A percentile compares a stretch with the other conserved stretches of the same genome.
These are phyloP conservation scores for Anthophora plumipes DNA, from an alignment of 2,888 invertebrate species.

Conservation along the genomic window DNA sequence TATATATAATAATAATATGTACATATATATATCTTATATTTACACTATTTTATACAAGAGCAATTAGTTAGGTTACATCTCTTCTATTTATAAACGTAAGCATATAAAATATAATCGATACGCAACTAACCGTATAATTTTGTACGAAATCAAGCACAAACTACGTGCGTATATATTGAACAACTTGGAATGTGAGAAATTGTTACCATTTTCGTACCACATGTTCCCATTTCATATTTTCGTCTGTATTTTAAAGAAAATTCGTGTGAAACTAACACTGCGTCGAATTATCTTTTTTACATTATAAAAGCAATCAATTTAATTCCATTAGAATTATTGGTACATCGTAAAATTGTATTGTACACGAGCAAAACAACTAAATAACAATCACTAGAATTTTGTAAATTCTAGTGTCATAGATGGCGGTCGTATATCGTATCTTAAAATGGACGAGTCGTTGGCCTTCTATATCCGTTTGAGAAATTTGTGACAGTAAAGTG, in stretches of 20 bases:
- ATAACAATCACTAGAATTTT: not conserved
- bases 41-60: not conserved
- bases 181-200: too few species aligned
- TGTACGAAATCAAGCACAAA: not conserved
- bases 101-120: not conserved
- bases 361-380: not conserved
- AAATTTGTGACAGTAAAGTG: conserved; percentile 70
- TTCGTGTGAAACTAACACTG: too few species aligned
- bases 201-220: too few species aligned
- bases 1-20: too few species aligned
- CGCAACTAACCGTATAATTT: not conserved
- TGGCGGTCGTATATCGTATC: conserved; percentile 16
- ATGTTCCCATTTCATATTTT: too few species aligned
- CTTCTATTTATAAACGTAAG: not conserved
- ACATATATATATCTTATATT: too few species aligned
- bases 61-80: not conserved
- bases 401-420: not conserved
- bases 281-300: too few species aligned
- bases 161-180: not conserved
- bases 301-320: too few species aligned
- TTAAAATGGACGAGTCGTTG: conserved; percentile 1
- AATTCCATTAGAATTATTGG: too few species aligned
- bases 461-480: conserved; percentile 46
- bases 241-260: too few species aligned
- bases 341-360: not conserved